These are phyloP conservation scores for Sapajus apella DNA, from an alignment of 2,113 vertebrate species.

Conservation along the genomic window DNA sequence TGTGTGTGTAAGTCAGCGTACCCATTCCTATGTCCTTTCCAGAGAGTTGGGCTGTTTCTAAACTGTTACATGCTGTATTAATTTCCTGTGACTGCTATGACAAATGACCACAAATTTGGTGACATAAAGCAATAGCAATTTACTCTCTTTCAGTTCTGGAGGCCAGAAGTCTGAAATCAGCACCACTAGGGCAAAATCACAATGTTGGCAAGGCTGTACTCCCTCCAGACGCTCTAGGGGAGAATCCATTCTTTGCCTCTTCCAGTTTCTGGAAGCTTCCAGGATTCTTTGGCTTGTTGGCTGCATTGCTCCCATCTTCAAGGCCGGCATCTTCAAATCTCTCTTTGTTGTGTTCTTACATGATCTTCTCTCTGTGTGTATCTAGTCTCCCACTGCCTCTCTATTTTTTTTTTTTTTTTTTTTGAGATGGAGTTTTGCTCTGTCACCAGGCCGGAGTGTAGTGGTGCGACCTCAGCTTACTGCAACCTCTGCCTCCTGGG, in stretches of 20 bases:
- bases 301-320: not conserved
- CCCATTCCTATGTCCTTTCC: not conserved
- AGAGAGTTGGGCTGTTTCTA: not conserved
- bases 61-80: not conserved
- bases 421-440: too few species aligned
- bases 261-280: not conserved
- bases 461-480: too few species aligned
- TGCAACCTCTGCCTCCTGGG: rapidly evolving
- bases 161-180: not conserved
- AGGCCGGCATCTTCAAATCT: not conserved
- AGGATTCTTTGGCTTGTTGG: not conserved
- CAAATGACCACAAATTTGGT: not conserved
- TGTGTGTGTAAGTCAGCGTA: not conserved
- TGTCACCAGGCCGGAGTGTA: too few species aligned
- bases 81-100: not conserved
- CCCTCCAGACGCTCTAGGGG: not conserved
- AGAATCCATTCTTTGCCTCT: not conserved
- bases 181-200: not conserved
- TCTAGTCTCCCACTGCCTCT: not conserved
- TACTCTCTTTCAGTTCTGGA: not conserved
- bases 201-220: not conserved
- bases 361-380: not conserved
- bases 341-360: not conserved
- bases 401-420: not conserved
- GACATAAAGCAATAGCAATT: not conserved